These are phyloP conservation scores for Lipotes vexillifer DNA, from an alignment of 2,113 vertebrate genomes.

Conservation along the genomic window DNA sequence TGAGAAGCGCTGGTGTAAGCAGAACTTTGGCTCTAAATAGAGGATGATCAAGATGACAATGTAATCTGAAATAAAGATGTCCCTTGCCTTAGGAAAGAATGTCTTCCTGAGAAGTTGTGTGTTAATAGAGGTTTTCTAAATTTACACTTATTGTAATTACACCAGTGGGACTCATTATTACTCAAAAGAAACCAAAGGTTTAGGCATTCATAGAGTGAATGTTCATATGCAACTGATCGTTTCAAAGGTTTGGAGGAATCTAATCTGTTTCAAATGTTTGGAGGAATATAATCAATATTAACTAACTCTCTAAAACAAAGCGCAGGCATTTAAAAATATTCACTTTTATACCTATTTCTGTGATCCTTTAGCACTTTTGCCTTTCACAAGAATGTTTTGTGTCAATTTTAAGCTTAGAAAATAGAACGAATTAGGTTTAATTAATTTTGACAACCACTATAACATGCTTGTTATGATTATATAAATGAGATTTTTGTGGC, in stretches of 20 bases:
- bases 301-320: neutral
- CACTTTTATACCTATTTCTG: constrained; percentile 7
- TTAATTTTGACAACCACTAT: constrained; percentile 62
- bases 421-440: constrained; percentile 48
- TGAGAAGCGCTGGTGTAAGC: neutral
- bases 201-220: neutral
- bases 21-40: neutral
- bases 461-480: constrained; percentile 60
- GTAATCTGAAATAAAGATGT: constrained; percentile 18
- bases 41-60: constrained; percentile 6
- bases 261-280: constrained; percentile 5
- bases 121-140: constrained; percentile 6
- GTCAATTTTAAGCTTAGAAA: constrained; percentile 54
- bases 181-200: constrained; percentile 33
- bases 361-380: constrained; percentile 31
- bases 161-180: constrained; percentile 1
- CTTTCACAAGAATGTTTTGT: constrained; percentile 18
- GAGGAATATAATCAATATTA: neutral
- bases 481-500: constrained; percentile 65
- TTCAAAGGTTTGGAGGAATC: neutral
- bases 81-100: constrained; percentile 24
- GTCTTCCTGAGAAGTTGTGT: neutral
- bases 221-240: constrained; percentile 14
- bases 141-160: constrained; percentile 36
- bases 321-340: neutral